A percentile compares a stretch with the other conserved stretches of the same genome.
phyloP scores from a whole-genome alignment of 2,888 invertebrate genomes.

The Pomacea canaliculata region DNA sequence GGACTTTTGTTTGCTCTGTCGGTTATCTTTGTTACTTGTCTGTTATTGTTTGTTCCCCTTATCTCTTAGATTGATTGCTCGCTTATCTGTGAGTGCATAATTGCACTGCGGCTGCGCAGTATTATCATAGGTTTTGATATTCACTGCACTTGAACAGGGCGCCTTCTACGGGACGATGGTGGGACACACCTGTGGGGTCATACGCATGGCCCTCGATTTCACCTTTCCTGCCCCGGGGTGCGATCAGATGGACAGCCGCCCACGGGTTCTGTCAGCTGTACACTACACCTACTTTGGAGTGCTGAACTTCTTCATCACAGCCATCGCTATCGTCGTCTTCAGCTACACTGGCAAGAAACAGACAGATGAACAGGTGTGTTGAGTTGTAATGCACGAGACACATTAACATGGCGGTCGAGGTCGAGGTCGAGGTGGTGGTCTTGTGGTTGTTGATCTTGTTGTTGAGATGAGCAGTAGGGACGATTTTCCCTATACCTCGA shows the following conservation, averaged over 20 bases:
- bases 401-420: background rate
- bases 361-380: conserved; percentile 44
- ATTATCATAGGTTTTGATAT: too few species aligned
- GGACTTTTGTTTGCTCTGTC: too few species aligned
- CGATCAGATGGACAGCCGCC: conserved; percentile 68
- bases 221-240: conserved; percentile 69
- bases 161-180: conserved; percentile 71
- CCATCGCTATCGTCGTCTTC: conserved; percentile 50
- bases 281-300: conserved; percentile 65
- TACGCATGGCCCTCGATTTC: conserved; percentile 71
- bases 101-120: too few species aligned
- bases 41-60: too few species aligned
- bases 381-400: background rate
- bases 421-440: background rate
- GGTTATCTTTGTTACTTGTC: too few species aligned
- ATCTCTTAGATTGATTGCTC: too few species aligned
- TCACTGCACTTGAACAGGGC: conserved; percentile 48
- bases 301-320: conserved; percentile 52
- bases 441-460: background rate
- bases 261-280: conserved; percentile 52
- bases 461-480: background rate
- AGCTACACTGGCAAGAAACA: conserved; percentile 39
- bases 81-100: too few species aligned
- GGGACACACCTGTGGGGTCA: conserved; percentile 69
- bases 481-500: background rate